These are phyloP conservation scores for Acanthornis magna DNA, from an alignment of 2,797 vertebrate genomes.

Conservation along the genomic window DNA sequence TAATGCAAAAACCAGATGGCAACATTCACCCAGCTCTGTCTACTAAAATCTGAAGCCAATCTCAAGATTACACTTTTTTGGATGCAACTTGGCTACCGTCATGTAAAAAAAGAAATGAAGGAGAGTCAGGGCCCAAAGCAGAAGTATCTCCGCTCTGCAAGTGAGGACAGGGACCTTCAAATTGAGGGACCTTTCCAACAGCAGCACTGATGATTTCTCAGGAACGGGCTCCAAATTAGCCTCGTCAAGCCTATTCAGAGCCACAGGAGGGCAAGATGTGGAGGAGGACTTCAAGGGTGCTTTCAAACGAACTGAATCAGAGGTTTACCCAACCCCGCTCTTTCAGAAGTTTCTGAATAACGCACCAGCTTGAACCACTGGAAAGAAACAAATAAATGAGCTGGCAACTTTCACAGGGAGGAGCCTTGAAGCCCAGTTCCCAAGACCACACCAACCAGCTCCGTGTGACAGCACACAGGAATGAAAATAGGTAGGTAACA, in stretches of 20 bases:
- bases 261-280: conserved; percentile 18
- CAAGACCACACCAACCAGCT: conserved; percentile 61
- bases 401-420: conserved; percentile 63
- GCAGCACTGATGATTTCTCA: neutral
- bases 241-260: neutral
- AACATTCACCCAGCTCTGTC: neutral
- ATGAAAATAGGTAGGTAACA: conserved; percentile 74
- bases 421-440: conserved; percentile 59
- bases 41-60: neutral
- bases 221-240: neutral
- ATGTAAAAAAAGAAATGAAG: neutral
- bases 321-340: conserved; percentile 56
- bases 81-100: neutral
- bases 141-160: neutral
- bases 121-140: neutral
- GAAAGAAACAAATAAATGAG: conserved; percentile 65
- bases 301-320: conserved; percentile 56
- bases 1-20: neutral
- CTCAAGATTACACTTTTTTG: neutral
- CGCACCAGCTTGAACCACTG: conserved; percentile 50
- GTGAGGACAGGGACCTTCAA: neutral
- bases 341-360: conserved; percentile 68
- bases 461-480: conserved; percentile 63
- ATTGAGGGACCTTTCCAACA: neutral
- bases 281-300: conserved; percentile 58